Conservation (phyloP, 2,888 invertebrate genomes). For the Meandrusa payeni region DNA sequence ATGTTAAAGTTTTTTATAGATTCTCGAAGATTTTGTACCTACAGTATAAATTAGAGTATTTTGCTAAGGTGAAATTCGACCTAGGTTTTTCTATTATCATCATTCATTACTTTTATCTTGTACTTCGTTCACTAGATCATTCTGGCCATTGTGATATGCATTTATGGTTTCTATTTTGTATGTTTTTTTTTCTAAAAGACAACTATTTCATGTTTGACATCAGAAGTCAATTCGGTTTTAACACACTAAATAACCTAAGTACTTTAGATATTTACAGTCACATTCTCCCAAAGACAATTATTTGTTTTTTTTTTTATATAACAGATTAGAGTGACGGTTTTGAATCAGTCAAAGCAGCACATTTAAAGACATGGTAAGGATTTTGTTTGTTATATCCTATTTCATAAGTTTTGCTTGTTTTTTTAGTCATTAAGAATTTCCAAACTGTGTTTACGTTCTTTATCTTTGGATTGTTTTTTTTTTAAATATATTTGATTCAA, state of each 20-base stretch:
- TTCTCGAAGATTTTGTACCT: slow-evolving; percentile 61
- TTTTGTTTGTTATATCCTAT: slow-evolving; percentile 51
- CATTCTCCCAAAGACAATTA: slow-evolving; percentile 35
- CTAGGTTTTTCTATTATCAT: slow-evolving; percentile 25
- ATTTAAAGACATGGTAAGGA: slow-evolving; percentile 69
- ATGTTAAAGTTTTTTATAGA: slow-evolving; percentile 32
- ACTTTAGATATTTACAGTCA: slow-evolving; percentile 34
- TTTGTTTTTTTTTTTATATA: slow-evolving; percentile 25
- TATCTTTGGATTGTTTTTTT: slow-evolving; percentile 44
- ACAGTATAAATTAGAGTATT: slow-evolving; percentile 44
- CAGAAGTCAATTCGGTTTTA: slow-evolving; percentile 16
- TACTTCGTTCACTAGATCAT: slow-evolving; percentile 31
- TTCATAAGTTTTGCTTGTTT: slow-evolving; percentile 60
- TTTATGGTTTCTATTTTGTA: slow-evolving; percentile 43
- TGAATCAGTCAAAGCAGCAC: slow-evolving; percentile 64
- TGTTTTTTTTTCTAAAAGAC: slow-evolving; percentile 41
- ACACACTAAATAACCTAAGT: slow-evolving; percentile 43
- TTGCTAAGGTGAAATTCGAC: slow-evolving; percentile 22
- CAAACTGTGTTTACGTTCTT: slow-evolving; percentile 18
- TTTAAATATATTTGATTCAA: not conserved
- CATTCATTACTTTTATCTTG: slow-evolving; percentile 19
- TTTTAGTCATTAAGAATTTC: slow-evolving; percentile 20
- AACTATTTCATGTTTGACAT: slow-evolving; percentile 22
- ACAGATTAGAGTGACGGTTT: slow-evolving; percentile 37
- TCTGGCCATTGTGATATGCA: slow-evolving; percentile 57